Percentiles rank a stretch among this genome's conserved stretches.
These are phyloP conservation scores for Botia kubotai DNA, from an alignment of 2,797 vertebrate species.

Conservation along the genomic window DNA sequence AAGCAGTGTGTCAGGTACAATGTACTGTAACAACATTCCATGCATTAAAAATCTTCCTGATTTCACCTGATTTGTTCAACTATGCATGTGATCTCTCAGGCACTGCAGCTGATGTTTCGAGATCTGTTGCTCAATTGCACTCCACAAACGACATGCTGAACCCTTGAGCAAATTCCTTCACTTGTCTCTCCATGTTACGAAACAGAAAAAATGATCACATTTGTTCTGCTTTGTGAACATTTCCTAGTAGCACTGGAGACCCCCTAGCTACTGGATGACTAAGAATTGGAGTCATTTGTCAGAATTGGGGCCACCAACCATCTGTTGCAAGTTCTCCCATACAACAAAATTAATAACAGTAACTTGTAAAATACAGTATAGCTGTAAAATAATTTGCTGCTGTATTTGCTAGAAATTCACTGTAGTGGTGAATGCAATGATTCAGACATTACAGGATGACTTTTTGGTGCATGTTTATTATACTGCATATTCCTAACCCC, in stretches of 20 bases:
- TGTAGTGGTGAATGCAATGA: background rate
- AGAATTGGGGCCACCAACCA: background rate
- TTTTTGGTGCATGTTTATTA: background rate
- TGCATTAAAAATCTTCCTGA: background rate
- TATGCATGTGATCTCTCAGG: background rate
- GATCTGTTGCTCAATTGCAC: background rate
- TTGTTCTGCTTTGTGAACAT: background rate
- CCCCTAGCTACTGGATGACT: background rate
- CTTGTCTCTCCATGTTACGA: slow-evolving; percentile 26
- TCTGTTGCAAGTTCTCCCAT: background rate
- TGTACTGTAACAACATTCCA: background rate
- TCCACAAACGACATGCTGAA: background rate
- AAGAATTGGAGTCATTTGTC: background rate
- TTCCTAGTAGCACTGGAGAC: background rate
- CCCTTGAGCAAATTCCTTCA: slow-evolving; percentile 26
- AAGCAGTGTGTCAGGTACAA: background rate
- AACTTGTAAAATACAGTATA: too few relatives aligned
- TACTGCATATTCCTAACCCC: too few relatives aligned
- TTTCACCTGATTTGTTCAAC: background rate
- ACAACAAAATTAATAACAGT: background rate
- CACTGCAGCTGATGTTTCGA: background rate
- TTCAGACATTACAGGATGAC: background rate
- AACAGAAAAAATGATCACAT: background rate
- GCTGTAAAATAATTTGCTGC: too few relatives aligned
- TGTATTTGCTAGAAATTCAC: background rate